Base-by-base conservation (phyloP, 64 coral and sea anemone species). In the Pachyseris speciosa region DNA sequence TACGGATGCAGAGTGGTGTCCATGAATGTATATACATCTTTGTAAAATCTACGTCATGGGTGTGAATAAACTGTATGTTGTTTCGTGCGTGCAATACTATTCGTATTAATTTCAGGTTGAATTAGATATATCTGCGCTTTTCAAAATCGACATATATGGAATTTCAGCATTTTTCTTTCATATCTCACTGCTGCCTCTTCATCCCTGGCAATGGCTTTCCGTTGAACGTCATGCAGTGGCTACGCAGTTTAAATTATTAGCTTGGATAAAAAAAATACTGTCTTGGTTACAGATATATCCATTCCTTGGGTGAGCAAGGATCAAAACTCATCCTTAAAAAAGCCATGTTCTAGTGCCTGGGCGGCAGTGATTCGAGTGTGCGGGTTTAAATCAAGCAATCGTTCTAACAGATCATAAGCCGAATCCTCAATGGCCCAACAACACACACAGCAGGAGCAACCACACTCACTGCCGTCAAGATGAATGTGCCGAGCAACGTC, bases 311-410 rank as follows among this genome's bases (percentile, higher is more conserved):
- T 25, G 2, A 37, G 7, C 10, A 13, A 71, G 67, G 75, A 11
- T 58, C 17, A n/a, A 76, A 32, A 20, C 10, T 12, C 20, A 24
- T 94, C 64, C 55, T 48, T 79, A 48, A 99, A 92, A 61, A 99
- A 99, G 7, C 90, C 79, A 83, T 99, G 97, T 16, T 78, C 76
- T 38, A 99, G 64, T 27, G 97, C 97, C 31, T 99, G 84, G 6
- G 55, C 72, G 8, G 97, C 97, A 37, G 93, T 95, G 29, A 99
- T 95, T 66, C 97, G 91, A 37, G 93, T 90, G 31, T 60, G 77
- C 1, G 97, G 97, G 47, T 99, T 95, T n/a, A 99, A 69, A 57
- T 95, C 94, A 11, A 99, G 67, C 66, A 94, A 93, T 70, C 94
- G 76, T 72, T 92, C 73, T 28, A 99, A 30, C 4, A 99, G 80